Percentiles rank a stretch among this genome's conserved stretches.
phyloP scores from a whole-genome alignment of 2,888 invertebrate species.

The Aproaerema taeniolella region DNA sequence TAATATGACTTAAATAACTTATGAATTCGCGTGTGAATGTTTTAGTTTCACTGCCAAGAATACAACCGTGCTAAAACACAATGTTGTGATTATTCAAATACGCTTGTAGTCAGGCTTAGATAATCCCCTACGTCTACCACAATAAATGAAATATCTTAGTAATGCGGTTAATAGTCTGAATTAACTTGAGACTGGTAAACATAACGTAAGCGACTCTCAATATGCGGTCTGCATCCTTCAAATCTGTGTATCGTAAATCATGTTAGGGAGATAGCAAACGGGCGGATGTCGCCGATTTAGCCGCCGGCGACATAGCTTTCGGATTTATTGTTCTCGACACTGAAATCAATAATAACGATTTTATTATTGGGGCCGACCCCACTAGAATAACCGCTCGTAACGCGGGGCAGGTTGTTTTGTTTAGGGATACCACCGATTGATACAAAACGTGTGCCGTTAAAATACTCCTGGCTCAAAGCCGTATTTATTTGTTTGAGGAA shows the following conservation, averaged over 20 bases:
- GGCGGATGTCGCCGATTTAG: slow-evolving; percentile 69
- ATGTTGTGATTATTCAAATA: too few relatives aligned
- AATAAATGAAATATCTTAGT: too few relatives aligned
- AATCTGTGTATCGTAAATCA: slow-evolving; percentile 9
- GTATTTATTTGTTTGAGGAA: slow-evolving; percentile 7
- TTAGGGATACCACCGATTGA: slow-evolving; percentile 13
- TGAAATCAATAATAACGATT: slow-evolving; percentile 70
- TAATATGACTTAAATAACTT: slow-evolving; percentile 3
- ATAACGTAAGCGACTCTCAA: too few relatives aligned
- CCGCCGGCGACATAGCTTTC: slow-evolving; percentile 45
- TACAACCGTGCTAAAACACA: too few relatives aligned
- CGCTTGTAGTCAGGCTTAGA: too few relatives aligned
- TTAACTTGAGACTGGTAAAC: too few relatives aligned
- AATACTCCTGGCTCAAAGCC: slow-evolving; percentile 6
- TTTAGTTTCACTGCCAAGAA: background rate
- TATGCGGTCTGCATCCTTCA: too few relatives aligned
- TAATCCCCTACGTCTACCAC: too few relatives aligned
- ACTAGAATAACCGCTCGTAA: slow-evolving; percentile 23
- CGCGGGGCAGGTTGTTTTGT: slow-evolving; percentile 30
- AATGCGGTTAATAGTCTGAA: too few relatives aligned
- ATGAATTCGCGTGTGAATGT: too few relatives aligned
- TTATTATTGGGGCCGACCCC: slow-evolving; percentile 52
- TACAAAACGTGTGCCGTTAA: slow-evolving; percentile 8
- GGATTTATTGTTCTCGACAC: slow-evolving; percentile 65
- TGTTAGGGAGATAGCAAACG: slow-evolving; percentile 36